These are phyloP conservation scores for Notocelia uddmanniana DNA, from an alignment of 2,888 invertebrate genomes.

Conservation along the genomic window DNA sequence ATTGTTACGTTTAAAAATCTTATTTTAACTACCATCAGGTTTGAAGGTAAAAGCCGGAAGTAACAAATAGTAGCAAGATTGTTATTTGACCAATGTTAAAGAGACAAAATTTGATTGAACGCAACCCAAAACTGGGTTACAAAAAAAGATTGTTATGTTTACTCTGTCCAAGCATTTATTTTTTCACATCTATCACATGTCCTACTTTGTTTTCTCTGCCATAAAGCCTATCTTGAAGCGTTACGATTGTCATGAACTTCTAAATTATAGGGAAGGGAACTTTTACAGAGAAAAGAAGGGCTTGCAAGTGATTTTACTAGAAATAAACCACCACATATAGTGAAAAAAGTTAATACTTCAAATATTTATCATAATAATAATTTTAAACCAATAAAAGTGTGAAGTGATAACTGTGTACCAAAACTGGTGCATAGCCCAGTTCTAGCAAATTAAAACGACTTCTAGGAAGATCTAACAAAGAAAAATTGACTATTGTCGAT, in stretches of 20 bases:
- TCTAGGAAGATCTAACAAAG: conserved; percentile 25
- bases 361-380: not conserved
- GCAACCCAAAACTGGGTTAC: not conserved
- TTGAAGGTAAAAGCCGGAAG: not conserved
- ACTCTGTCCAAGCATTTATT: not conserved
- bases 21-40: conserved; percentile 4
- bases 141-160: not conserved
- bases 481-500: conserved; percentile 7
- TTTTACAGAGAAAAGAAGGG: not conserved
- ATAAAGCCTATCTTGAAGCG: not conserved
- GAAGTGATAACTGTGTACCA: conserved; percentile 9
- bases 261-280: not conserved
- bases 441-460: conserved; percentile 11
- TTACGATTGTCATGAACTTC: not conserved
- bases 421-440: not conserved
- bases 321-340: not conserved
- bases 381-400: conserved; percentile 2
- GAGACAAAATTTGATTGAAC: not conserved
- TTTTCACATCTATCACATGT: not conserved
- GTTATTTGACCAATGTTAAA: not conserved
- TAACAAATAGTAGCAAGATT: not conserved
- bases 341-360: not conserved
- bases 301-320: not conserved
- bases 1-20: not conserved
- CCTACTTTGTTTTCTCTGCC: not conserved